Evolutionary conservation across 1,140 invertebrate genomes (phyloP), one percentile per base, ranked within the genome.

Genomic region (Odontomachus brunneus): DNA sequence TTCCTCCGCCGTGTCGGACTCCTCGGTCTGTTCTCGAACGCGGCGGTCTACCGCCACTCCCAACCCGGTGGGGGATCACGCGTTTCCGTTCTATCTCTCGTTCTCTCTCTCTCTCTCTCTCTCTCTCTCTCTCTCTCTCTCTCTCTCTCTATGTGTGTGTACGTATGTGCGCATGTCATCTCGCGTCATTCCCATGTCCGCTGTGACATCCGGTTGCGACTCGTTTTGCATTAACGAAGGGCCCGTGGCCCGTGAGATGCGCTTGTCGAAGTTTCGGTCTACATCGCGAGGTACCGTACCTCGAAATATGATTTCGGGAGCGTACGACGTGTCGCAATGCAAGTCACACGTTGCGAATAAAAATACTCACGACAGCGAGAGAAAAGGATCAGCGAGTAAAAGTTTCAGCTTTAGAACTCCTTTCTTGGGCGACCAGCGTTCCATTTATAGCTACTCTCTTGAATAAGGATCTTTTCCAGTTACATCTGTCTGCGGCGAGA

Each of bases 71-170:
- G 44, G 33, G 66, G 59, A 12, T 65, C 53, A 19, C 67, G 57
- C 83, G 29, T 65, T 87, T 87, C 85, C 86, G 76, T 69, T 88
- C 83, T 55, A 49, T 76, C 82, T 75, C 63, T 69, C 65, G 65
- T 82, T 12, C 57, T 55, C 14, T 48, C 74, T 60, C 57, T 51
- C 55, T 60, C 66, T 17, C 55, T 53, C 12, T 48, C 74, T 60
- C 57, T 51, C 55, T 60, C n/a, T n/a, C 74, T 60, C 57, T 51
- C 55, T 60, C 66, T 17, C 55, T 53, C 12, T 48, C 74, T 60
- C 57, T 51, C 55, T n/a, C n/a, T n/a, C n/a, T n/a, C n/a, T n/a
- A n/a, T n/a, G n/a, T n/a, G n/a, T n/a, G n/a, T n/a, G n/a, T 60
- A 5, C 7, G 11, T 3, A 5, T 5, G 38, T 7, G 38, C 38